Evolutionary conservation across 2,113 vertebrate species (phyloP), one percentile per base, ranked within the genome.

Genomic region (Gallinago undulata): DNA sequence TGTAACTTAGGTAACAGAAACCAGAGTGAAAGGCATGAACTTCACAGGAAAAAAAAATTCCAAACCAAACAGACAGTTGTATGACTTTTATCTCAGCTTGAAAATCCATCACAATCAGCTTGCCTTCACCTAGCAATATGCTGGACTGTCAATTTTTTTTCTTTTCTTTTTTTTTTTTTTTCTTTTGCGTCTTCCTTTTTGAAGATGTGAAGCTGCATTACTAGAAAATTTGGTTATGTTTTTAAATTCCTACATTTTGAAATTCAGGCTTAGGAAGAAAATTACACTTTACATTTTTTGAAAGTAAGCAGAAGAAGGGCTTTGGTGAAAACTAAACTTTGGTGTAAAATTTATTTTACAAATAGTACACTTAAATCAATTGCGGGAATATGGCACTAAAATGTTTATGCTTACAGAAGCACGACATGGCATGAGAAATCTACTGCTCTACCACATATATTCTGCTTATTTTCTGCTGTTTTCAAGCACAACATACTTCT

Each of bases 1-100:
- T 16, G 1, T 33, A 23, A 13, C 4, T 53, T 21, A 51, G 14
- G 19, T n/a, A 85, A 37, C 10, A 56, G 33, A 73, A 80, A 56
- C 1, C 5, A 27, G 19, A 81, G 5, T 25, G 4, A 80, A 69
- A 73, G 9, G 2, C 16, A 45, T 48, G 13, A 55, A 47, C 76
- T 56, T 80, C 27, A 18, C 5, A 7, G 8, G 30, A 13, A 4
- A 12, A 12, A 39, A 41, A n/a, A 56, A 43, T 0, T 0, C 2
- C 13, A 7, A 45, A 18, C 3, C 9, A 72, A 39, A n/a, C 5
- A 55, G 56, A 31, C 3, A 45, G 39, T 60, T 1, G 1, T 19
- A 21, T 37, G 30, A 43, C 33, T 81, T 84, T 37, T 69, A 25
- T n/a, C 31, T 87, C 48, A 55, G 17, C 2, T 60, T 62, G 15